Evolutionary conservation across 2,113 vertebrate genomes (phyloP), one percentile per base, ranked within the genome.

Genomic region (Mormyrus iriodes): DNA sequence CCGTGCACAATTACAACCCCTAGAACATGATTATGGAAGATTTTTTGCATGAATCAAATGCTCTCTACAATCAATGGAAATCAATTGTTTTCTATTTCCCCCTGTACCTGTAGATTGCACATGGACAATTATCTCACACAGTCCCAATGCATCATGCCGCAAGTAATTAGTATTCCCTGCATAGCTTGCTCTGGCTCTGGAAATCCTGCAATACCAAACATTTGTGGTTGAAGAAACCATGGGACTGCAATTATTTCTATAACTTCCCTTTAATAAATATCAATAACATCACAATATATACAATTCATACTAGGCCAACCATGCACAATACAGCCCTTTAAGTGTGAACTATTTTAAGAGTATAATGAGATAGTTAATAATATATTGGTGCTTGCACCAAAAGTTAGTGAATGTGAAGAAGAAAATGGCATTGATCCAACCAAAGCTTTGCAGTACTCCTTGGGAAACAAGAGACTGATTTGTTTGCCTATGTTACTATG

Each of bases 1-100:
- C 55, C 10, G 2, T 73, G n/a, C 35, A 87, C 76, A 89, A 89
- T 93, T 90, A 89, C 86, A 88, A 73, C 53, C 58, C n/a, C 24
- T 76, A 86, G 51, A 91, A 88, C 83, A 85, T 89, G 91, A 93
- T 92, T 90, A 89, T 69, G 27, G 89, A 89, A 83, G 90, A 90
- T 73, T 91, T 92, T 93, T 91, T 90, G 85, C 88, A 86, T 51
- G 90, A 88, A 89, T 91, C 91, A 91, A 89, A 91, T 88, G 83
- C 85, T 90, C 55, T 69, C 65, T 88, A 84, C 89, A 89, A 92
- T 91, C 91, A 89, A 89, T 91, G 89, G 87, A 89, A 92, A 92
- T 92, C 90, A 89, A 88, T 92, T 88, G 55, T 79, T 73, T 89
- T 90, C 65, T 89, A 65, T 85, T 87, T 85, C 44, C 76, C 76